phyloP scores from a whole-genome alignment of 2,113 vertebrate genomes.

The Rhombomys opimus region DNA sequence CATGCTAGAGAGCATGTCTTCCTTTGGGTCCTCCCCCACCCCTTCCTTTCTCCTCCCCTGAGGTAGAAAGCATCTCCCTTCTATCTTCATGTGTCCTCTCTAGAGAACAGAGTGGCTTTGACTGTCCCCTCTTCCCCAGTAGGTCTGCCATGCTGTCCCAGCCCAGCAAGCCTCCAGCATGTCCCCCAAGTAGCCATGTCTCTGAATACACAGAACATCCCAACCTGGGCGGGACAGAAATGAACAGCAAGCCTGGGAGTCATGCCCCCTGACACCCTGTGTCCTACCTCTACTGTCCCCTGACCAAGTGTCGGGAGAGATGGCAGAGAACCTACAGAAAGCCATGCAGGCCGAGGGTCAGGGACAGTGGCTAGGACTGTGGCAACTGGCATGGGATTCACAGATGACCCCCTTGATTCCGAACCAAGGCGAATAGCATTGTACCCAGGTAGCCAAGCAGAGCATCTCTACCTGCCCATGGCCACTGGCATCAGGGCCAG shows the following conservation, averaged over 20 bases:
- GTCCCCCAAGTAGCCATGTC: background rate
- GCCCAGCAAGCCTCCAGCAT: background rate
- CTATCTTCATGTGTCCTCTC: background rate
- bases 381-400: no score
- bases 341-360: background rate
- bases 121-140: background rate
- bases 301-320: background rate
- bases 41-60: slow-evolving; percentile 60
- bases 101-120: background rate
- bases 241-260: background rate
- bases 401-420: background rate
- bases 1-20: background rate
- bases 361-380: background rate
- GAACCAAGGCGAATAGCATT: background rate
- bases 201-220: no score
- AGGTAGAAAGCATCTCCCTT: slow-evolving; percentile 57
- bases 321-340: background rate
- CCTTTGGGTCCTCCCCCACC: background rate
- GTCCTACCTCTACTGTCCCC: background rate
- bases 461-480: background rate
- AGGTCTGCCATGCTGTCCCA: background rate
- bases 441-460: background rate
- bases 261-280: background rate
- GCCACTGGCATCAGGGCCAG: background rate
- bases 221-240: background rate